Conservation (phyloP, 2,797 vertebrate genomes). For the Crocidura indochinensis region DNA sequence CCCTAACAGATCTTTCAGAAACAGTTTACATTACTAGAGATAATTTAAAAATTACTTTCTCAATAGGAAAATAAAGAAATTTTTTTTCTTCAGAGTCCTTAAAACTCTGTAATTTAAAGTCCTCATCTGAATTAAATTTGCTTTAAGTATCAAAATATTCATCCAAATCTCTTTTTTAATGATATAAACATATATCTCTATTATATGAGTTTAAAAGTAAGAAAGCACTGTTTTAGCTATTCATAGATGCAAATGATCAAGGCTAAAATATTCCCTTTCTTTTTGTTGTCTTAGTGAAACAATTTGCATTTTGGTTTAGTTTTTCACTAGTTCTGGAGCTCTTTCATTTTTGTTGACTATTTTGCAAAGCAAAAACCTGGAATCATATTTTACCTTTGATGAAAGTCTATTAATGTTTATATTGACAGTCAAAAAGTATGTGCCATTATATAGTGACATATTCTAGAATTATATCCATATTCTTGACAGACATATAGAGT, state of each 20-base stretch:
- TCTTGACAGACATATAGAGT: not conserved
- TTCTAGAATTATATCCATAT: not conserved
- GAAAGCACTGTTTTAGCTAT: not conserved
- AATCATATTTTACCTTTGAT: conserved; percentile 24
- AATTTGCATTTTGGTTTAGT: not conserved
- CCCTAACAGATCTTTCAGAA: not conserved
- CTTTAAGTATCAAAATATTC: conserved; percentile 16
- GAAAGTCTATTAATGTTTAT: conserved; percentile 41
- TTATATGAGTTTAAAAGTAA: conserved; percentile 14
- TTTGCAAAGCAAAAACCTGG: conserved; percentile 49
- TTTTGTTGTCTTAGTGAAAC: not conserved
- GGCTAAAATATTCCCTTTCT: not conserved
- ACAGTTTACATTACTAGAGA: not conserved
- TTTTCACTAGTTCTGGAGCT: conserved; percentile 2
- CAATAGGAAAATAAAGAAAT: conserved; percentile 19
- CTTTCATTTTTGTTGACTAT: not conserved
- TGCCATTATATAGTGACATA: not conserved
- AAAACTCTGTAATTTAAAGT: not conserved
- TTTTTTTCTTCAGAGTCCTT: not conserved
- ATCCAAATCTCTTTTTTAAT: not conserved
- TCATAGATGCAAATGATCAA: conserved; percentile 8
- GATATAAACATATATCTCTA: not conserved
- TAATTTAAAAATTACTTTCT: not conserved
- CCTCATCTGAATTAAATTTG: not conserved
- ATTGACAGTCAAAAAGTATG: not conserved